Evolutionary conservation across 2,888 invertebrate genomes (phyloP).

Genomic region (Coelinius sp.): DNA sequence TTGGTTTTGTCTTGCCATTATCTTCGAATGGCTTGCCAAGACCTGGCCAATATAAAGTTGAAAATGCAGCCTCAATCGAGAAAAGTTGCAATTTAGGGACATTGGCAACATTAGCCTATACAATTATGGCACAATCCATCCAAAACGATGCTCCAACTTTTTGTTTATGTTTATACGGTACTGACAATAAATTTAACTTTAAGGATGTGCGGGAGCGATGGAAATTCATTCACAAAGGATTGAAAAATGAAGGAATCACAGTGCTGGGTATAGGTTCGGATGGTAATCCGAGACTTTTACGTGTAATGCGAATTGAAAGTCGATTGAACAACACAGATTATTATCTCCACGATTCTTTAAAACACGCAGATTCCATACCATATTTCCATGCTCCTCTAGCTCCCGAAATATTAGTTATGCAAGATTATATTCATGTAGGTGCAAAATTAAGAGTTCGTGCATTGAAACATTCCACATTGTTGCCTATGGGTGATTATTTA

Average conservation of each 20-base stretch:
- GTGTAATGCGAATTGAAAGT: conserved; percentile 48
- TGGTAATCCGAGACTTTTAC: conserved; percentile 49
- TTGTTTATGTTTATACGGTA: conserved; percentile 51
- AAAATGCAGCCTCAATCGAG: conserved; percentile 45
- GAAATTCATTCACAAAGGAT: conserved; percentile 43
- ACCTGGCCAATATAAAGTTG: conserved; percentile 41
- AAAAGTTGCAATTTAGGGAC: conserved; percentile 39
- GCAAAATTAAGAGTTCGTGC: conserved; percentile 51
- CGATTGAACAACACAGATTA: conserved; percentile 12
- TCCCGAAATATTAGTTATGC: conserved; percentile 38
- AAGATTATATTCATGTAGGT: conserved; percentile 55
- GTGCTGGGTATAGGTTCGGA: conserved; percentile 52
- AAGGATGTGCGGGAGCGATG: conserved; percentile 49
- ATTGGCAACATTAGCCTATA: conserved; percentile 44
- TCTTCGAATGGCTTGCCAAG: conserved; percentile 46
- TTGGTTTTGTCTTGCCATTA: conserved; percentile 51
- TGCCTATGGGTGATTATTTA: conserved; percentile 49
- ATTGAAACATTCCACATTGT: conserved; percentile 48
- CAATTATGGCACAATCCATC: conserved; percentile 50
- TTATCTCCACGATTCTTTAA: neutral
- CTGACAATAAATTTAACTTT: conserved; percentile 52
- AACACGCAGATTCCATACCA: neutral
- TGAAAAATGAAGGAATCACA: conserved; percentile 44
- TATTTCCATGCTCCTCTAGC: conserved; percentile 42
- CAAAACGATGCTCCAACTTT: conserved; percentile 45